Conservation (phyloP, 2,797 vertebrate genomes). For the Hemibagrus guttatus region DNA sequence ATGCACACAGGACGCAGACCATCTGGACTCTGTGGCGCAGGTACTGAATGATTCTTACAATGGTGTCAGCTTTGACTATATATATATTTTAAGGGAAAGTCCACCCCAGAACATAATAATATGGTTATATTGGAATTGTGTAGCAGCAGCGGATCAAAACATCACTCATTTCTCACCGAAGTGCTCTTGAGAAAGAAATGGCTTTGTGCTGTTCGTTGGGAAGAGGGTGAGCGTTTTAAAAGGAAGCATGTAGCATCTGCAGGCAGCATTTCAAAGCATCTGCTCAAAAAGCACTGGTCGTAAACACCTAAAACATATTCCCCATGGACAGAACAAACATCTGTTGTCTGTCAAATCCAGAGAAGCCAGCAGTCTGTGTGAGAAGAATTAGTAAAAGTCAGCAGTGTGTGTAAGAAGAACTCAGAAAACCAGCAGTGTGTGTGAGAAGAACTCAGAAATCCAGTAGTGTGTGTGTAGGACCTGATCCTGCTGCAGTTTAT, state of each 20-base stretch:
- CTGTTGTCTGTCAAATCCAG: background rate
- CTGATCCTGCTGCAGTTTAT: background rate
- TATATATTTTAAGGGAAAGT: background rate
- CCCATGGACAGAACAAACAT: background rate
- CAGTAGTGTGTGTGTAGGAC: background rate
- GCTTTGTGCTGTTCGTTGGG: background rate
- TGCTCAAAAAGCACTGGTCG: background rate
- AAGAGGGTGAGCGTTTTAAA: background rate
- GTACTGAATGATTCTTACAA: conserved; percentile 62
- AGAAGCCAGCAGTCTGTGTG: background rate
- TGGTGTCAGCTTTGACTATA: background rate
- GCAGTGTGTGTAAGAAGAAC: background rate
- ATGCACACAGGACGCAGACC: conserved; percentile 96
- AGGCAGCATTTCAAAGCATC: background rate
- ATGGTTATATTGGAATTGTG: background rate
- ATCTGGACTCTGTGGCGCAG: conserved; percentile 92
- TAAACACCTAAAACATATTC: background rate
- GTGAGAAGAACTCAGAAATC: background rate
- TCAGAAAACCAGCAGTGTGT: background rate
- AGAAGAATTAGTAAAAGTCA: background rate
- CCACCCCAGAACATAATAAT: background rate
- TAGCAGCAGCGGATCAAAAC: background rate
- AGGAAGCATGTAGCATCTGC: background rate
- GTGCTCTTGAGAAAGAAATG: background rate
- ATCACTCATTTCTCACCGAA: background rate